These are phyloP conservation scores for Steinernema feltiae DNA, from an alignment of 1,140 invertebrate genomes.

Conservation along the genomic window DNA sequence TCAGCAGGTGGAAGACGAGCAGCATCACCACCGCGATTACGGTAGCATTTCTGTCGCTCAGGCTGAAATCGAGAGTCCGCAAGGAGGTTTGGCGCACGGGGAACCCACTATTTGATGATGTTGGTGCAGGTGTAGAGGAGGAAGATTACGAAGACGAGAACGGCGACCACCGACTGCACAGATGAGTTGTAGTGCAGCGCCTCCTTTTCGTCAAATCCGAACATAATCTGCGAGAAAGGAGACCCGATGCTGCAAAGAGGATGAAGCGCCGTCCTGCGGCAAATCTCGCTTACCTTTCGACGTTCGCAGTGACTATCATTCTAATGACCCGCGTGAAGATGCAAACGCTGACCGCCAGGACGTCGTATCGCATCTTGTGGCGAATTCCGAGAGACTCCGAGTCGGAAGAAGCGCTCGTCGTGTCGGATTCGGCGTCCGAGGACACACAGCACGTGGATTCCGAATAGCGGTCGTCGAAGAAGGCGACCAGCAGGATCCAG, in stretches of 20 bases:
- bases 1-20: slow-evolving; percentile 39
- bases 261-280: neutral
- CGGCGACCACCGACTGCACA: slow-evolving; percentile 35
- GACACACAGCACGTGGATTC: slow-evolving; percentile 18
- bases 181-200: slow-evolving; percentile 43
- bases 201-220: slow-evolving; percentile 39
- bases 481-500: neutral
- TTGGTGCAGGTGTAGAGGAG: slow-evolving; percentile 41
- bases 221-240: slow-evolving; percentile 43
- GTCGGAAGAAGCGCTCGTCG: slow-evolving; percentile 16
- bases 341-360: slow-evolving; percentile 36
- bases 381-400: slow-evolving; percentile 16
- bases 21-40: slow-evolving; percentile 36
- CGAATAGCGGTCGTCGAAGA: slow-evolving; percentile 14
- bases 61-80: slow-evolving; percentile 21
- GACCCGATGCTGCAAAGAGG: slow-evolving; percentile 32
- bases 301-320: slow-evolving; percentile 40
- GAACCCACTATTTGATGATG: slow-evolving; percentile 38
- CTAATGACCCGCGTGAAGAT: slow-evolving; percentile 36
- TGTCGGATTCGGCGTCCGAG: slow-evolving; percentile 41
- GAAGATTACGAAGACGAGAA: slow-evolving; percentile 38
- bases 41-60: slow-evolving; percentile 39
- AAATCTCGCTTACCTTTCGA: slow-evolving; percentile 28
- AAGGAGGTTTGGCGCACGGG: neutral
- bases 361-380: slow-evolving; percentile 28